These are phyloP conservation scores for Sphaeridia pumilis DNA, from an alignment of 2,888 invertebrate species.

Conservation along the genomic window DNA sequence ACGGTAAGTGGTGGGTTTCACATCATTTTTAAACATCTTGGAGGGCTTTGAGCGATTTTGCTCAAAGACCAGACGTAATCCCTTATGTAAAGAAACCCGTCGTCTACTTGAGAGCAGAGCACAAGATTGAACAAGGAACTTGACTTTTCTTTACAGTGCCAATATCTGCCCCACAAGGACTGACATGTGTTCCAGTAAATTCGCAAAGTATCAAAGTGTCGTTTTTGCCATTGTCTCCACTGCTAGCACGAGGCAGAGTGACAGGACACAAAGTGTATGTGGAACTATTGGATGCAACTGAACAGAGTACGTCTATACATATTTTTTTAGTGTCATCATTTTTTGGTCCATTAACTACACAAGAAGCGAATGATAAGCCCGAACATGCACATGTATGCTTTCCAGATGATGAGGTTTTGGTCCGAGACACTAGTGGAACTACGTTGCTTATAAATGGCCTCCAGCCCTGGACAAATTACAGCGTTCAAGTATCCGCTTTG, in stretches of 20 bases:
- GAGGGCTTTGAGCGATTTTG: too few relatives aligned
- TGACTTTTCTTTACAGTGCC: too few relatives aligned
- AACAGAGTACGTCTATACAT: conserved; percentile 5
- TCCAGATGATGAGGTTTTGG: conserved; percentile 15
- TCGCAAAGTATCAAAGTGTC: conserved; percentile 40
- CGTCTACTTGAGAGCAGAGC: too few relatives aligned
- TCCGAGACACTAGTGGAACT: conserved; percentile 48
- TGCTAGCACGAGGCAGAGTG: conserved; percentile 41
- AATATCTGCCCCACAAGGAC: conserved; percentile 40
- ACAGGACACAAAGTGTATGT: conserved; percentile 39
- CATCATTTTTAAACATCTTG: neutral
- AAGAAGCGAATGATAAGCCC: neutral
- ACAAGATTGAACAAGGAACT: too few relatives aligned
- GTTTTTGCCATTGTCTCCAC: conserved; percentile 41
- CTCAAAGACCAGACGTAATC: too few relatives aligned
- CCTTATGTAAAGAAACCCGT: too few relatives aligned
- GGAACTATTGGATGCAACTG: conserved; percentile 29
- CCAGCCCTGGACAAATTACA: conserved; percentile 67
- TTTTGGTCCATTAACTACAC: neutral
- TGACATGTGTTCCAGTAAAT: conserved; percentile 39
- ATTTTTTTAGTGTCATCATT: neutral
- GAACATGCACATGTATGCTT: neutral
- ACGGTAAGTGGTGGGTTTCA: conserved; percentile 16
- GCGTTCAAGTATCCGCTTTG: conserved; percentile 63
- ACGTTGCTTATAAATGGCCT: conserved; percentile 58